phyloP scores from a whole-genome alignment of 2,888 invertebrate species.

The Emesis furor region DNA sequence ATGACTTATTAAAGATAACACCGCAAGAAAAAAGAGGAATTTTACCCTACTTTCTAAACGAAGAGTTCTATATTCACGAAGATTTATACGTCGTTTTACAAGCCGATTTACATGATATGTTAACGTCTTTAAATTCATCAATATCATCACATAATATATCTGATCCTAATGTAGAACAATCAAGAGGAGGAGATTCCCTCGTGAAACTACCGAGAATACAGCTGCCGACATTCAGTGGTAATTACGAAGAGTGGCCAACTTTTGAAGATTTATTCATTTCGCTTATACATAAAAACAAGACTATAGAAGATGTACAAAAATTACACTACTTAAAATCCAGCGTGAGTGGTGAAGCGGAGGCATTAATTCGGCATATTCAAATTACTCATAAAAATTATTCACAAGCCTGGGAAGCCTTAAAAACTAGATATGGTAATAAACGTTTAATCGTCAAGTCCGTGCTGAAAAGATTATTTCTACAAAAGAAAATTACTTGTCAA shows the following conservation, averaged over 20 bases:
- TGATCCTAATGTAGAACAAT: no score
- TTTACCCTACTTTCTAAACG: slow-evolving; percentile 59
- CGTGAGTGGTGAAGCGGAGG: slow-evolving; percentile 50
- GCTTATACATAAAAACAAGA: slow-evolving; percentile 30
- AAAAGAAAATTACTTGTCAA: slow-evolving; percentile 31
- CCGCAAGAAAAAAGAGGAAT: slow-evolving; percentile 48
- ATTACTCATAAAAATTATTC: slow-evolving; percentile 43
- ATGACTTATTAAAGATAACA: slow-evolving; percentile 51
- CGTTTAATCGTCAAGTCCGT: slow-evolving; percentile 30
- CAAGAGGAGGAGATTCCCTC: no score
- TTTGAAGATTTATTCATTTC: slow-evolving; percentile 46
- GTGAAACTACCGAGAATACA: no score
- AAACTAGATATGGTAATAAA: slow-evolving; percentile 38
- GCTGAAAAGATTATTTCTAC: slow-evolving; percentile 33
- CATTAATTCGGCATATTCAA: slow-evolving; percentile 41
- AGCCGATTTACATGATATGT: slow-evolving; percentile 40
- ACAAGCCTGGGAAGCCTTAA: slow-evolving; percentile 38
- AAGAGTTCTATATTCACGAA: slow-evolving; percentile 52
- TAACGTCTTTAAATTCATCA: neutral
- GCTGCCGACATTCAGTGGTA: slow-evolving; percentile 35
- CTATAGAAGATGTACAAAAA: neutral
- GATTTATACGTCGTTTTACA: slow-evolving; percentile 39
- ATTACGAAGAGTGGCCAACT: slow-evolving; percentile 41
- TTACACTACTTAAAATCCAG: slow-evolving; percentile 35
- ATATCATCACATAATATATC: no score